A percentile compares a stretch with the other conserved stretches of the same genome.
Evolutionary conservation across 2,113 vertebrate species (phyloP).

Genomic region (Syrrhaptes paradoxus): DNA sequence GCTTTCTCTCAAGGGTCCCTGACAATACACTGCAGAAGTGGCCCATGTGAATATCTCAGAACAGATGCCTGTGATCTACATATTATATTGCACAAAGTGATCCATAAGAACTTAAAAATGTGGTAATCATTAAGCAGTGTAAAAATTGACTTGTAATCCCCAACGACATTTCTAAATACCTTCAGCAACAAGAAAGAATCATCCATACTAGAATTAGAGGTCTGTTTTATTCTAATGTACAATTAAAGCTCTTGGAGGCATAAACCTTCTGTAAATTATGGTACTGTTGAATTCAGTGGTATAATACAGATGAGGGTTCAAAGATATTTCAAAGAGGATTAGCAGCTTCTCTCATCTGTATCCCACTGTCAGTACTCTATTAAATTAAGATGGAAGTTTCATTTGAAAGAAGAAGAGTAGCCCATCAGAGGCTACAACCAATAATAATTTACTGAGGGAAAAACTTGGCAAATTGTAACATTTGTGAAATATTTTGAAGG

Average conservation of each 20-base stretch:
- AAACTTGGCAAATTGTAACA: neutral
- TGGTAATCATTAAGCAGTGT: neutral
- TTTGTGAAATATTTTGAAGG: slow-evolving; percentile 22
- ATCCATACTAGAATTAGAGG: neutral
- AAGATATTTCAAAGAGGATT: neutral
- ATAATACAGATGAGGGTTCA: neutral
- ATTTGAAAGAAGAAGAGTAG: neutral
- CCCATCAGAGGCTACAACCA: neutral
- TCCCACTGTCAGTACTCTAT: neutral
- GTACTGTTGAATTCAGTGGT: neutral
- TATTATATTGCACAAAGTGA: neutral
- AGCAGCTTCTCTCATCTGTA: neutral
- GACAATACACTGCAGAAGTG: neutral
- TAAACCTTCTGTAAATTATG: neutral
- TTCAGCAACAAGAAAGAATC: neutral
- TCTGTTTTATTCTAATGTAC: neutral
- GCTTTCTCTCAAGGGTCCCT: neutral
- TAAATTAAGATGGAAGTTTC: neutral
- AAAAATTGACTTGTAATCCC: neutral
- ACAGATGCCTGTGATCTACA: neutral
- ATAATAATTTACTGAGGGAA: neutral
- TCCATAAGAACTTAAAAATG: neutral
- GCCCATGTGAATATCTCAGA: neutral
- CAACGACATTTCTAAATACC: neutral
- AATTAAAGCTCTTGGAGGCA: neutral